Conservation (phyloP, 2,113 vertebrate species). For the Ceuthmochares aereus region DNA sequence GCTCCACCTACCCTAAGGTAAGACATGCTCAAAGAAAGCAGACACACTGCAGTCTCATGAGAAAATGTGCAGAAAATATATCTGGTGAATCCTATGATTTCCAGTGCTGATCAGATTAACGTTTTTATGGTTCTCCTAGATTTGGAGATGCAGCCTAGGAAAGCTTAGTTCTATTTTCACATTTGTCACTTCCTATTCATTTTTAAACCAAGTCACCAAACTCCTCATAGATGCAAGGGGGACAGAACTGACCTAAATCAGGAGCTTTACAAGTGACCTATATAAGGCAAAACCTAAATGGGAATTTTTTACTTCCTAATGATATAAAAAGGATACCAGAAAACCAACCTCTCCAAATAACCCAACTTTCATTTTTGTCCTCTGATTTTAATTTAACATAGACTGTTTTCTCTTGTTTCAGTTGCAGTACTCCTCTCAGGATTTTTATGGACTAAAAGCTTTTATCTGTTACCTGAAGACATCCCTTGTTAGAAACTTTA, state of each 20-base stretch:
- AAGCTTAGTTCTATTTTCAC: not conserved
- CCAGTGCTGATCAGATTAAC: not conserved
- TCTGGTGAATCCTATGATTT: not conserved
- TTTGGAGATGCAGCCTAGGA: not conserved
- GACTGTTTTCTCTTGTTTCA: not conserved
- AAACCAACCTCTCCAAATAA: not conserved
- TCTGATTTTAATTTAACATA: not conserved
- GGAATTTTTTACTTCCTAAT: not conserved
- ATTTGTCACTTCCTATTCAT: not conserved
- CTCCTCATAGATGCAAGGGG: not conserved
- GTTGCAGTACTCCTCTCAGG: not conserved
- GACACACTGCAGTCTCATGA: rapidly evolving
- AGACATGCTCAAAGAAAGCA: not conserved
- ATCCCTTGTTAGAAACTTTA: not conserved
- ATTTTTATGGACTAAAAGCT: not conserved
- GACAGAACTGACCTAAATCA: not conserved
- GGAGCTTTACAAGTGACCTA: not conserved
- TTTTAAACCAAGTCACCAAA: not conserved
- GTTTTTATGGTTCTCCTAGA: not conserved
- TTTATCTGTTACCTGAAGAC: not conserved
- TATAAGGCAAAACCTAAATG: not conserved
- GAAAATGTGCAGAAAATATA: rapidly evolving
- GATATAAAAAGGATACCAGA: not conserved
- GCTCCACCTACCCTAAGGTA: not conserved
- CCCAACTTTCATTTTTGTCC: not conserved